A percentile compares a stretch with the other conserved stretches of the same genome.
These are phyloP conservation scores for Electrona antarctica DNA, from an alignment of 2,113 vertebrate genomes.

Conservation along the genomic window DNA sequence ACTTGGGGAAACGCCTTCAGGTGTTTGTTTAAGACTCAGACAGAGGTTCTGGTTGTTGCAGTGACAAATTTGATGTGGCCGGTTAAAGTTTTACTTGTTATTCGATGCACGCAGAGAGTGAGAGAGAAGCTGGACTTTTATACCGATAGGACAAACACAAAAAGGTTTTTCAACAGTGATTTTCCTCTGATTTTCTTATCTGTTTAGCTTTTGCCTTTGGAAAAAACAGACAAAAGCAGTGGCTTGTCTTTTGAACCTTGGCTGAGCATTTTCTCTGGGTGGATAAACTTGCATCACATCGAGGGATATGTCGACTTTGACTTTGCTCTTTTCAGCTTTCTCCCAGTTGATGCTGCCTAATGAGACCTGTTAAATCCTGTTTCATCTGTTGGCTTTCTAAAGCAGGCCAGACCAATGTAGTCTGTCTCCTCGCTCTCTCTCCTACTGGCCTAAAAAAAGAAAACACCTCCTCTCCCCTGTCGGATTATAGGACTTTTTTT, in stretches of 20 bases:
- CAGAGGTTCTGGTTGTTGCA: slow-evolving; percentile 9
- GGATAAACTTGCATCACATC: background rate
- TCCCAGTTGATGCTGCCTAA: slow-evolving; percentile 20
- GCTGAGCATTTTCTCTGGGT: background rate
- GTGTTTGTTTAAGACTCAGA: slow-evolving; percentile 22
- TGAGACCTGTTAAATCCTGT: slow-evolving; percentile 48
- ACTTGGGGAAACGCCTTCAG: background rate
- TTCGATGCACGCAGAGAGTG: background rate
- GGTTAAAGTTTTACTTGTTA: slow-evolving; percentile 1
- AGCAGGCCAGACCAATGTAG: slow-evolving; percentile 17
- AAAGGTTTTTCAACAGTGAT: background rate
- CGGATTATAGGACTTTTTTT: slow-evolving; percentile 54
- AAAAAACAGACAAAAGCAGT: no score
- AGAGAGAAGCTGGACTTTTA: background rate
- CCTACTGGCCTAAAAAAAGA: slow-evolving; percentile 4
- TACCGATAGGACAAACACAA: background rate
- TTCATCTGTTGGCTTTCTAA: slow-evolving; percentile 47
- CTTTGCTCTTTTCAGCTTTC: slow-evolving; percentile 21
- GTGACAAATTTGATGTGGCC: slow-evolving; percentile 13
- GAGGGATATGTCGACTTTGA: slow-evolving; percentile 9
- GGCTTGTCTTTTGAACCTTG: background rate
- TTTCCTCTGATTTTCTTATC: background rate
- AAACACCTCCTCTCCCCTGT: slow-evolving; percentile 30
- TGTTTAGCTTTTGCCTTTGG: no score
- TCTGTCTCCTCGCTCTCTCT: background rate